Base-by-base conservation (phyloP, 53 echinoderm and acorn worm genomes). In the Stichopus horrens region DNA sequence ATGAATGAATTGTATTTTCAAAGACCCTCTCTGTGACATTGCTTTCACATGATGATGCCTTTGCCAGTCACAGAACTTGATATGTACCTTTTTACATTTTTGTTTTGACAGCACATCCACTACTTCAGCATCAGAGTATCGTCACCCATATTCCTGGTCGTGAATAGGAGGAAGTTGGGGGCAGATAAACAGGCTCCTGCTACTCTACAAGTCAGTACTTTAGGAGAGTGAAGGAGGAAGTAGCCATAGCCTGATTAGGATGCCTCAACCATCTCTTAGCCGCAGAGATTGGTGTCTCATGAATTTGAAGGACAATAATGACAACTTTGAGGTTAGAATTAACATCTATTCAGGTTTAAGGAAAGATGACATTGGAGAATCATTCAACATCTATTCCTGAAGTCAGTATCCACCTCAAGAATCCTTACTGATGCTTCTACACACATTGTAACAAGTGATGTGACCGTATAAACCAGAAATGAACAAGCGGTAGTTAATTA, bases 111-210 rank as follows among this genome's bases (percentile, higher is more conserved):
- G 99, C 90, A 90, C 71, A 91, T 94, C 52, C 87, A 93, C 57
- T 99, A 91, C 83, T 92, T 84, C 88, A 91, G 93, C 79, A 78
- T 99, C 54, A 56, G 99, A 53, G 99, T 99, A 57, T 91, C 92
- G 66, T 94, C 99, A 5, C 99, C 99, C 22, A 89, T 99, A 59
- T 94, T 91, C n/a, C 88, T 99, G 82, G 99, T 99, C 5, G 96
- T 99, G 51, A 99, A 99, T 83, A 94, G 96, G 5, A 96, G 94
- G 92, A 98, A 98, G 37, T 91, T 96, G 23, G 96, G 96, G 6
- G 73, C 96, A 19, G 99, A 99, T 76, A 99, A 99, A 51, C 99
- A 99, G 79, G 96, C 99, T 0, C 99, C 96, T 0, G 92, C 93
- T n/a, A 89, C 90, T 54, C 58, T 96, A 52, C 90, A 96, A 4